Conservation (phyloP, 2,113 vertebrate genomes). For the Misgurnus anguillicaudatus region DNA sequence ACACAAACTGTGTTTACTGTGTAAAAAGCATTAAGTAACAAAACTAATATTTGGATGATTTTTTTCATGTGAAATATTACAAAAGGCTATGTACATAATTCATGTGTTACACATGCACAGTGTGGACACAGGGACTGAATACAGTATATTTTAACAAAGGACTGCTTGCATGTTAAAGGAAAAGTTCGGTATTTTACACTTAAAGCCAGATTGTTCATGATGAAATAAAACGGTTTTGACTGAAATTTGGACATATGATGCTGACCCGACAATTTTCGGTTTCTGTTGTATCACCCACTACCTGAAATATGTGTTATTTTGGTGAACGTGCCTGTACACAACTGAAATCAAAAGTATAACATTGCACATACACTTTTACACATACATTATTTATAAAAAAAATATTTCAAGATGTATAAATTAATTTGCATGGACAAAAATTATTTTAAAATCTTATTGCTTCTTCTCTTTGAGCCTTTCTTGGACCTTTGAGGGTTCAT, state of each 20-base stretch:
- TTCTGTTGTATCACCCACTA: too few relatives aligned
- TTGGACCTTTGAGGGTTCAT: constrained; percentile 72
- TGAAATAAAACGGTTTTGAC: too few relatives aligned
- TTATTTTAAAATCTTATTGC: constrained; percentile 42
- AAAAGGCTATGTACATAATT: neutral
- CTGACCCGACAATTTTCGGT: too few relatives aligned
- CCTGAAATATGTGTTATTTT: too few relatives aligned
- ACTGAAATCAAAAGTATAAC: neutral
- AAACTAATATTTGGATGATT: neutral
- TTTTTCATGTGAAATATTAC: neutral
- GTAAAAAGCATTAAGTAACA: neutral
- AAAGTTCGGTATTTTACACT: too few relatives aligned
- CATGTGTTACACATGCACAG: neutral
- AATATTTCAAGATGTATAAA: neutral
- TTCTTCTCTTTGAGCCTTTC: constrained; percentile 70
- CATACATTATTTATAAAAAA: neutral
- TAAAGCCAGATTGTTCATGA: too few relatives aligned
- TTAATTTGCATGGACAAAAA: neutral
- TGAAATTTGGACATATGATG: too few relatives aligned
- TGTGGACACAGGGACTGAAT: neutral
- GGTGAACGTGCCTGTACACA: neutral
- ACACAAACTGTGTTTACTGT: too few relatives aligned
- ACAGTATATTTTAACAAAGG: neutral
- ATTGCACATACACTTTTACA: neutral
- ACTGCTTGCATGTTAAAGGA: neutral